These are phyloP conservation scores for Scalopus aquaticus DNA, from an alignment of 2,113 vertebrate species.

Conservation along the genomic window DNA sequence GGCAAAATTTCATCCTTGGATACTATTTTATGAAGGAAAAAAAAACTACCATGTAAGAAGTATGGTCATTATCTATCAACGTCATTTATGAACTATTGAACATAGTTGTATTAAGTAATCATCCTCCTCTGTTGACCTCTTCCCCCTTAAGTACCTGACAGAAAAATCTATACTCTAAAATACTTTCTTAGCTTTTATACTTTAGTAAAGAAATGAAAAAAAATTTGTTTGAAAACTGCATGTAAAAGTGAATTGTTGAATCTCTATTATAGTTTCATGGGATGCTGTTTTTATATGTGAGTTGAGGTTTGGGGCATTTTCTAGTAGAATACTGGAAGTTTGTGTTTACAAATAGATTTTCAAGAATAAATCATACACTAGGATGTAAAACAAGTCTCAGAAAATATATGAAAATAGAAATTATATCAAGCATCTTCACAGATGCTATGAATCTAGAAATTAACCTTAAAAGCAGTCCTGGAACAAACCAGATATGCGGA, in stretches of 20 bases:
- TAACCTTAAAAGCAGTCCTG: too few relatives aligned
- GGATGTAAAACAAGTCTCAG: too few relatives aligned
- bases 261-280: background rate
- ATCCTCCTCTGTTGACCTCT: background rate
- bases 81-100: background rate
- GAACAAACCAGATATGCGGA: too few relatives aligned
- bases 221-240: background rate
- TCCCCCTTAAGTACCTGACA: background rate
- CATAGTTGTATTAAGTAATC: background rate
- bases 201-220: background rate
- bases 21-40: background rate
- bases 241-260: slow-evolving; percentile 31
- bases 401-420: too few relatives aligned
- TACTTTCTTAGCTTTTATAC: background rate
- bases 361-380: too few relatives aligned
- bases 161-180: background rate
- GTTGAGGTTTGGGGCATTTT: slow-evolving; percentile 6
- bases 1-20: background rate
- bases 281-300: background rate
- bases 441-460: too few relatives aligned
- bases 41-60: background rate
- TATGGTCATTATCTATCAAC: background rate
- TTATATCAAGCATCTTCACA: too few relatives aligned
- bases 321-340: background rate
- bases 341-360: background rate